Evolutionary conservation across 2,888 invertebrate genomes (phyloP), one percentile per base, ranked within the genome.

Genomic region (Eupithecia tripunctaria): DNA sequence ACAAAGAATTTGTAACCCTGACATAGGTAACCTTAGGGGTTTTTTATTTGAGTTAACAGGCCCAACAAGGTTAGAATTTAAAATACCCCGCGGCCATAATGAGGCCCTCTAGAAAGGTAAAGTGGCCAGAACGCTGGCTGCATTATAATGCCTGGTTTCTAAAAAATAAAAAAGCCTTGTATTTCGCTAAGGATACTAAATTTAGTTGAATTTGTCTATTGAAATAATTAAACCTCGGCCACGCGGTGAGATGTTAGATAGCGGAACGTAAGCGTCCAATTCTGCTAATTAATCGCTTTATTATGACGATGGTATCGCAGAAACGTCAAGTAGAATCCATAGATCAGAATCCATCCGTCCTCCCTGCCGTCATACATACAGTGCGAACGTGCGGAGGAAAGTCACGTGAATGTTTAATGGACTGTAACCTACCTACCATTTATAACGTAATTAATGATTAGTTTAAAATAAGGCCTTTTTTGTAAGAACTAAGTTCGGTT

Each of bases 61-160:
- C 62, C 36, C 18, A 21, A 63, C 62, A 63, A 63, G 62, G 62
- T 63, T 63, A 27, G 36, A 63, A 63, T 63, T 63, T 32, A 63
- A 36, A 63, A 56, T 56, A 56, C 56, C 56, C 56, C 5, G 56
- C 56, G 56, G 21, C 56, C 56, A 25, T 25, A 56, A 56, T 25
- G 25, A 56, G 25, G 14, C 25, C 5, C 56, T 56, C 56, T 56
- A 21, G 25, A 51, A 56, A 56, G 25, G 56, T 56, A 12, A 51
- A 51, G 25, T 56, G 25, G 3, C 56, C 25, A 56, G 56, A 56
- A 56, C 5, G 25, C 56, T 56, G 56, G 56, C 25, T 56, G 56
- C 56, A 56, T 56, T 56, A 12, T 25, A 56, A 56, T 56, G 56
- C 14, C 12, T n/a, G 51, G 3, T 51, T 51, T 51, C 4, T 51